phyloP scores from a whole-genome alignment of 2,888 invertebrate genomes.

The Ectropis crepuscularia region DNA sequence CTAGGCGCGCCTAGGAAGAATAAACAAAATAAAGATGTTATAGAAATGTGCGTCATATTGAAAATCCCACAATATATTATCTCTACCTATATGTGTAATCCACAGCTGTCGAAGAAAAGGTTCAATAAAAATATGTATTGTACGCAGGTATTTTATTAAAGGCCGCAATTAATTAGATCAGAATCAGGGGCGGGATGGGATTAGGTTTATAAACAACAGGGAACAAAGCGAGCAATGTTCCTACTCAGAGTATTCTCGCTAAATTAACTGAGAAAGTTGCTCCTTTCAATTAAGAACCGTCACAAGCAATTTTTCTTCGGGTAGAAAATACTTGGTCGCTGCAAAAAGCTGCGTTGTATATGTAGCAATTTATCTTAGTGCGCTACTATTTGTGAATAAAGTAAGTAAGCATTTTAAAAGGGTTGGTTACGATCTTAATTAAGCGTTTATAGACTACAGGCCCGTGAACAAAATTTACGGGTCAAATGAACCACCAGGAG shows the following conservation, averaged over 20 bases:
- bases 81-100: constrained; percentile 5
- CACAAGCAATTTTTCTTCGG: constrained; percentile 58
- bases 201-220: constrained; percentile 40
- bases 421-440: constrained; percentile 8
- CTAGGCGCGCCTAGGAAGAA: no score
- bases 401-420: constrained; percentile 12
- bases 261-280: constrained; percentile 58
- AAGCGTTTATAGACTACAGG: no score
- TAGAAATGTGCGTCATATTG: no score
- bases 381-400: constrained; percentile 20
- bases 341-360: constrained; percentile 45
- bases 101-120: constrained; percentile 30
- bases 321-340: constrained; percentile 34
- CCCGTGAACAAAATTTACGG: no score
- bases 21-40: no score
- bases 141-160: constrained; percentile 33
- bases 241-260: constrained; percentile 41
- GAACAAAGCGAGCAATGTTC: constrained; percentile 39
- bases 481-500: no score
- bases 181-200: constrained; percentile 34
- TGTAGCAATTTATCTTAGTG: constrained; percentile 39
- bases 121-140: constrained; percentile 39
- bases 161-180: constrained; percentile 39
- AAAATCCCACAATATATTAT: no score
- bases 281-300: constrained; percentile 64